Evolutionary conservation across 2,888 invertebrate genomes (phyloP).

Genomic region (Cynaeus angustus): DNA sequence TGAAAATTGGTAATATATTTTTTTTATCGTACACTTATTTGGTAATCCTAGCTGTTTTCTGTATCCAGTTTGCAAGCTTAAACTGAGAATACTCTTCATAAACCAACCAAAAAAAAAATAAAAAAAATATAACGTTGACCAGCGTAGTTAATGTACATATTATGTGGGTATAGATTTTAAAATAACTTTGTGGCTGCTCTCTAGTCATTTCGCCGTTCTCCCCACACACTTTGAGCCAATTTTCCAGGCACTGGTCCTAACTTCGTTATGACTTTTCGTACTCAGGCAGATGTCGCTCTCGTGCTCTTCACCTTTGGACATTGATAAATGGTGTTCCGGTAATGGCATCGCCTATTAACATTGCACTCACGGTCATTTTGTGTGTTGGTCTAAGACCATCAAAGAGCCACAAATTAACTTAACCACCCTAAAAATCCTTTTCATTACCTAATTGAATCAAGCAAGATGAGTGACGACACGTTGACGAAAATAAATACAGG

Average conservation of each 20-base stretch:
- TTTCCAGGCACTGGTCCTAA: conserved; percentile 28
- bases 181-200: too few species aligned
- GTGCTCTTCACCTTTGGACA: conserved; percentile 12
- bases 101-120: too few species aligned
- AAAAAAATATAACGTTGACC: too few species aligned
- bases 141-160: too few species aligned
- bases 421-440: conserved; percentile 29
- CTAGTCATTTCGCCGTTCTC: too few species aligned
- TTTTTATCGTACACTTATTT: too few species aligned
- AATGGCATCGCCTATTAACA: conserved; percentile 22
- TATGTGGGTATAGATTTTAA: too few species aligned
- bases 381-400: conserved; percentile 11
- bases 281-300: conserved; percentile 20
- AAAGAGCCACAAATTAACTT: conserved; percentile 38
- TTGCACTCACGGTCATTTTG: conserved; percentile 4
- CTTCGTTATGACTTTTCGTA: conserved; percentile 31
- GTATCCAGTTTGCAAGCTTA: too few species aligned
- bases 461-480: conserved; percentile 16
- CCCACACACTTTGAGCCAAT: conserved; percentile 19
- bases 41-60: too few species aligned
- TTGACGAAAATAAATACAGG: conserved; percentile 10
- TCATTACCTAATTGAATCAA: conserved; percentile 22
- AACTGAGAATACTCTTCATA: too few species aligned
- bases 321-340: conserved; percentile 36
- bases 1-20: too few species aligned